Base-by-base conservation (phyloP, 2,797 vertebrate genomes). In the Eremophila alpestris region DNA sequence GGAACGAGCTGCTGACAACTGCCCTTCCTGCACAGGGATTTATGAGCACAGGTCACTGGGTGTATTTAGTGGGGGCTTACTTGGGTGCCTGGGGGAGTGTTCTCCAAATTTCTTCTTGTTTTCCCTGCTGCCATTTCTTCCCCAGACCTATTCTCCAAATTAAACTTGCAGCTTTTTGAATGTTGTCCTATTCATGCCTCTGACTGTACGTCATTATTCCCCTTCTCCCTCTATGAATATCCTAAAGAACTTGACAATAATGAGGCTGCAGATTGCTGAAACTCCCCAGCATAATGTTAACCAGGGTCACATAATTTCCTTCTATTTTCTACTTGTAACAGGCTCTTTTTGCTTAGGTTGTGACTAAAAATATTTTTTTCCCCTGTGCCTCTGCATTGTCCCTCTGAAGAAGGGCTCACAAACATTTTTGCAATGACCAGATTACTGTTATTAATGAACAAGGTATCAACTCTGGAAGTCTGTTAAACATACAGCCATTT, bases 1-100 rank as follows among this genome's bases (percentile, higher is more conserved):
- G 90, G 77, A 94, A 90, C 0, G 46, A 84, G 38, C 74, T 90
- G 89, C 87, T 94, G 89, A 96, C 87, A 82, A 34, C 51, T 48
- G 63, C 45, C 83, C 74, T 90, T 79, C 83, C 88, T 77, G 86
- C 64, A 27, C 54, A 40, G 11, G 10, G 89, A 93, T 94, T 94
- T 88, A 94, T 67, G 63, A 52, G 59, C 73, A 23, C 13, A 7
- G 18, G 32, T 48, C 46, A 19, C 64, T 30, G 13, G 22, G 41
- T 41, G 51, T 26, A 4, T 83, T 85, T 78, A 54, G 41, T 26
- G 43, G 58, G 19, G 21, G 1, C 26, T 87, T 75, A 13, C 9
- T 51, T n/a, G 36, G 8, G 23, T 23, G 55, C 41, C 32, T 30
- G 22, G 6, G 36, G 1, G 9, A 69, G 17, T 2, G 1, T 76